Base-by-base conservation (phyloP, 2,888 invertebrate species). In the Heliconius sara region DNA sequence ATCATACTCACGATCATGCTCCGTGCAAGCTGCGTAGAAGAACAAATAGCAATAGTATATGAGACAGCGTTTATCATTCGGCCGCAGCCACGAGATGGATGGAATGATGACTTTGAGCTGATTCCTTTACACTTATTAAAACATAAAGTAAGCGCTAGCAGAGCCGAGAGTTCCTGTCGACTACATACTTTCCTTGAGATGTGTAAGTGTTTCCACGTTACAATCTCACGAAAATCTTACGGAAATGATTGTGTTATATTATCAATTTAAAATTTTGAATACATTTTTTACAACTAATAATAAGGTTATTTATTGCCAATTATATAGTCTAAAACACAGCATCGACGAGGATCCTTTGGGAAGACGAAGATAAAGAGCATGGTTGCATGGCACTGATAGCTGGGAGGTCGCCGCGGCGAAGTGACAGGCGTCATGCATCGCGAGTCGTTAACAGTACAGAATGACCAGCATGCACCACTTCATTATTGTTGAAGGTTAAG, bases 1-100 rank as follows among this genome's bases (percentile, higher is more conserved):
- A 88, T 89, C 89, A 96, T 97, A 97, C 97, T 97, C 97, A 97
- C 97, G 96, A 97, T 97, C 97, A 97, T 97, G 97, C 97, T 97
- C 97, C 97, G 97, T 97, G 97, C 97, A 97, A 97, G 97, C 97
- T 97, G 96, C 96, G 89, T 91, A 92, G 92, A 93, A 96, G 96
- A 95, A 96, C 95, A 96, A 95, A 96, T 94, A 96, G 95, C 96
- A 95, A 96, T 95, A 96, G 93, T 96, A 92, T 95, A 95, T 96
- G 95, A 96, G 95, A 92, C 89, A 92, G 92, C 91, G 94, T 87
- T 88, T 88, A 85, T 88, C 84, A 84, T 85, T 87, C 85, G 88
- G 88, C 89, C 80, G 82, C 80, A 87, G 93, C 93, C 92, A 91
- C 90, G 84, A 84, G 82, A 83, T 86, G 85, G 86, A 87, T 88